Conservation (phyloP, 1,140 invertebrate species). For the Saccostrea echinata region DNA sequence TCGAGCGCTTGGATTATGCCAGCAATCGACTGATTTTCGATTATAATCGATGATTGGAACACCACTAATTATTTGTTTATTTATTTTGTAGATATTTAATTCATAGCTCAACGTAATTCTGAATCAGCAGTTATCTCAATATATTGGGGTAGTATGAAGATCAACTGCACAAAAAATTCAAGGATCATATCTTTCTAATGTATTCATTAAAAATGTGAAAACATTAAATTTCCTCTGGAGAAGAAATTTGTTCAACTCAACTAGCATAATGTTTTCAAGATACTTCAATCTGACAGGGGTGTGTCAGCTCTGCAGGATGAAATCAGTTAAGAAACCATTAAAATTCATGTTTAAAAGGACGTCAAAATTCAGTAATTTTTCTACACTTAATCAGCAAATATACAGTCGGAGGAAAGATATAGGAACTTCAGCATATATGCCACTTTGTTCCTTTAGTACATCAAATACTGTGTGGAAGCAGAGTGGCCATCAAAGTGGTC, state of each 20-base stretch:
- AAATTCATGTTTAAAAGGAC: neutral
- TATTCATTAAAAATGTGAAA: no score
- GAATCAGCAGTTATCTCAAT: no score
- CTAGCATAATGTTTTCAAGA: neutral
- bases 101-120: no score
- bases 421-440: neutral
- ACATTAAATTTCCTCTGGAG: no score
- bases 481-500: neutral
- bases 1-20: no score
- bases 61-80: no score
- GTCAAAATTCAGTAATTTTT: neutral
- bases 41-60: no score
- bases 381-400: neutral
- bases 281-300: neutral
- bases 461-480: neutral
- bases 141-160: no score
- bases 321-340: neutral
- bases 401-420: neutral
- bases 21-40: no score
- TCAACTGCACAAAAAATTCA: no score
- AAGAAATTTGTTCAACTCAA: neutral
- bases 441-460: conserved; percentile 19
- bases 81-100: no score
- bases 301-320: conserved; percentile 3
- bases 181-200: no score